Percentiles rank a stretch among this genome's conserved stretches.
Conservation (phyloP, 2,797 vertebrate species). For the Lemur catta region DNA sequence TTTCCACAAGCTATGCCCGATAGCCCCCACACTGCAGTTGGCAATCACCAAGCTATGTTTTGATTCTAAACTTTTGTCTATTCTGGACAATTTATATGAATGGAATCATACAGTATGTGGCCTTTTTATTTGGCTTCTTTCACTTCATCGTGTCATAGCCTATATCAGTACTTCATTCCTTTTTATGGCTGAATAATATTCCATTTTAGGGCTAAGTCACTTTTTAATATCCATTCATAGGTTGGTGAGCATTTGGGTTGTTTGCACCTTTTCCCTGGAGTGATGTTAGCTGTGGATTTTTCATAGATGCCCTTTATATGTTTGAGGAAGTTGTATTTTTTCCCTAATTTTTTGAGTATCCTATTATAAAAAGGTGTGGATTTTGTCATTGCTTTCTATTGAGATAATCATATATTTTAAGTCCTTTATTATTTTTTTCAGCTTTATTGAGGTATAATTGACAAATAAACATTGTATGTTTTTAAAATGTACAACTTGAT, state of each 20-base stretch:
- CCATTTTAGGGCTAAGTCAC: background rate
- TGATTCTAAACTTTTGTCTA: background rate
- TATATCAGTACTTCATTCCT: background rate
- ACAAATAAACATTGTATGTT: background rate
- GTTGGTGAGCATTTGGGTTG: background rate
- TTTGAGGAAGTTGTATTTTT: background rate
- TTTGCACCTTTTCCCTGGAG: background rate
- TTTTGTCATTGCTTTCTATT: background rate
- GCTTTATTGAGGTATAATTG: background rate
- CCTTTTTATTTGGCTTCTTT: background rate
- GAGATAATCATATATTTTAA: background rate
- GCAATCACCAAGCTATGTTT: background rate
- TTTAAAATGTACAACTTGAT: background rate
- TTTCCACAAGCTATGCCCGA: background rate
- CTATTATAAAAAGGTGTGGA: background rate
- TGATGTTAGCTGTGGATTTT: background rate
- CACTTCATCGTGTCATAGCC: background rate
- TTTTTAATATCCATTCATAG: background rate
- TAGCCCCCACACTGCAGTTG: rapidly evolving
- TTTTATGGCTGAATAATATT: background rate
- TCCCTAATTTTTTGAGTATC: background rate
- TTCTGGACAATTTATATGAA: background rate
- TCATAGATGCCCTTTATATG: background rate
- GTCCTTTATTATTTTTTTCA: background rate
- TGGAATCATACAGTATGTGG: background rate